phyloP scores from a whole-genome alignment of 2,888 invertebrate species.

The Tiliacea citrago region DNA sequence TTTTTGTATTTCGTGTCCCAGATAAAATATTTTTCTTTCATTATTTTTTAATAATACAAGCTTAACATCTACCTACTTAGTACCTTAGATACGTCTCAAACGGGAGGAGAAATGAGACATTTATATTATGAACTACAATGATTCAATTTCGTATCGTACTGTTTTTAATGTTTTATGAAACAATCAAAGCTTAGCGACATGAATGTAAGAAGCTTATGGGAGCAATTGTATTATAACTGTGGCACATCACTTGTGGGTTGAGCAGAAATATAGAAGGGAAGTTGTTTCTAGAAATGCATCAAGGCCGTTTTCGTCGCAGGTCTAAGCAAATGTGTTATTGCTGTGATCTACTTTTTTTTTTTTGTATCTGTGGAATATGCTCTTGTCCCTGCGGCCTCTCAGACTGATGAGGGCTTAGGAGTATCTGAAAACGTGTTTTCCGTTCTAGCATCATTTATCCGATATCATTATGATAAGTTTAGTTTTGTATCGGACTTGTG shows the following conservation, averaged over 20 bases:
- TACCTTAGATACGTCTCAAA: neutral
- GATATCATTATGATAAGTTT: too few relatives aligned
- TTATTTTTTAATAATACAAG: too few relatives aligned
- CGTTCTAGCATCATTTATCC: too few relatives aligned
- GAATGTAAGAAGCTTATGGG: constrained; percentile 15
- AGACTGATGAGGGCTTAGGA: neutral
- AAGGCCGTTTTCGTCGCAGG: too few relatives aligned
- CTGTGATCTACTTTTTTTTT: neutral
- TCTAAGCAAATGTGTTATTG: neutral
- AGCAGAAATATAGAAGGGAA: neutral
- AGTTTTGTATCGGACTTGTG: neutral
- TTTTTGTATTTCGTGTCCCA: too few relatives aligned
- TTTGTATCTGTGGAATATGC: neutral
- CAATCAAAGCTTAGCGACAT: constrained; percentile 22
- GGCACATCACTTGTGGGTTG: constrained; percentile 19
- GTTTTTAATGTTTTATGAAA: constrained; percentile 26
- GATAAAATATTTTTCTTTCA: too few relatives aligned
- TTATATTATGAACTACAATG: constrained; percentile 68
- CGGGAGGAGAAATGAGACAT: constrained; percentile 61
- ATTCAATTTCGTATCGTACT: constrained; percentile 69
- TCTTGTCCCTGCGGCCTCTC: neutral
- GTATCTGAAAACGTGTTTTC: neutral
- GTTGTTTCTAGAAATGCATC: neutral
- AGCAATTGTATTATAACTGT: constrained; percentile 21
- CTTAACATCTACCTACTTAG: neutral